A percentile compares a stretch with the other conserved stretches of the same genome.
Conservation (phyloP, 2,113 vertebrate genomes). For the Gracilinanus agilis region DNA sequence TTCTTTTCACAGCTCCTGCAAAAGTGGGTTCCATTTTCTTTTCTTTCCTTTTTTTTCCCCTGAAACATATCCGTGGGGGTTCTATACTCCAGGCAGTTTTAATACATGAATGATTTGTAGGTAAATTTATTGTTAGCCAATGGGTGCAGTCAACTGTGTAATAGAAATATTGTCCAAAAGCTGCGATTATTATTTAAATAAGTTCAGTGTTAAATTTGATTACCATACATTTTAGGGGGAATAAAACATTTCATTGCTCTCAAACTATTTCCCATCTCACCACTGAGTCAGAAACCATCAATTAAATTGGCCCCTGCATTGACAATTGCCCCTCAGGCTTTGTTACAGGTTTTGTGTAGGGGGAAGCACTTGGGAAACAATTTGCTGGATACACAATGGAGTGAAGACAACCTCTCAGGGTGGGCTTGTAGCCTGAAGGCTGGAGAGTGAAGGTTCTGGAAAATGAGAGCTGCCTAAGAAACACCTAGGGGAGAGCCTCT, state of each 20-base stretch:
- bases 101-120: conserved; percentile 80
- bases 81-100: conserved; percentile 73
- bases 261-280: conserved; percentile 77
- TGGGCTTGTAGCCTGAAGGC: neutral
- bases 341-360: conserved; percentile 65
- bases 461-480: conserved; percentile 7
- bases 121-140: conserved; percentile 80
- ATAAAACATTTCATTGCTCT: conserved; percentile 78
- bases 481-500: neutral
- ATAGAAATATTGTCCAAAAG: conserved; percentile 78
- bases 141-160: conserved; percentile 80
- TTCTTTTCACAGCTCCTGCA: conserved; percentile 43
- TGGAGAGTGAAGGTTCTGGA: conserved; percentile 30
- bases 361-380: conserved; percentile 32
- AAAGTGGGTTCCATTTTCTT: conserved; percentile 53
- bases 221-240: conserved; percentile 70
- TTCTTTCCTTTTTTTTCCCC: conserved; percentile 31
- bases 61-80: conserved; percentile 63
- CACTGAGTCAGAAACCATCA: conserved; percentile 68
- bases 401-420: conserved; percentile 46
- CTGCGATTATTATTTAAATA: conserved; percentile 80
- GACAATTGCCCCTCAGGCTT: conserved; percentile 66
- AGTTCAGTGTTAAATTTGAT: conserved; percentile 82
- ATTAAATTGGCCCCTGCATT: conserved; percentile 64
- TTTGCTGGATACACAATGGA: conserved; percentile 47